Evolutionary conservation across 2,888 invertebrate species (phyloP).

Genomic region (Altica lythri): DNA sequence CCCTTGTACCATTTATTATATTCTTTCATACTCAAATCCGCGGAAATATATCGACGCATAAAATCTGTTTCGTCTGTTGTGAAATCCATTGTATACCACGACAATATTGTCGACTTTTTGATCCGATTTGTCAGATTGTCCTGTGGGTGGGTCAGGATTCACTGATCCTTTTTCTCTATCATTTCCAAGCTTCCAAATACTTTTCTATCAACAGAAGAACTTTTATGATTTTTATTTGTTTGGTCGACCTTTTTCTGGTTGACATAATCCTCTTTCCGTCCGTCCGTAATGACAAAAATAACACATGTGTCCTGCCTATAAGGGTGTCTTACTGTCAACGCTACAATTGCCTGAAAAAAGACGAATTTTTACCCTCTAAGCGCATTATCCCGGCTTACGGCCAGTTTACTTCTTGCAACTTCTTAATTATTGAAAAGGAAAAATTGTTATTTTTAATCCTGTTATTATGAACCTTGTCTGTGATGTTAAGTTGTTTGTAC

Average conservation of each 20-base stretch:
- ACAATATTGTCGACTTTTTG: conserved; percentile 61
- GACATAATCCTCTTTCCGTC: conserved; percentile 57
- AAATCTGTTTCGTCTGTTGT: conserved; percentile 24
- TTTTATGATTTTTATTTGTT: conserved; percentile 22
- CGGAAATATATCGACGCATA: background rate
- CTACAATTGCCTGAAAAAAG: conserved; percentile 53
- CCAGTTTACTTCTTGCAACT: conserved; percentile 41
- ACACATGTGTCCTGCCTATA: conserved; percentile 58
- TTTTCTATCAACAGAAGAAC: background rate
- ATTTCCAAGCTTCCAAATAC: conserved; percentile 46
- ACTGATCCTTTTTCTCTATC: conserved; percentile 58
- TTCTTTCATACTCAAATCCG: no score
- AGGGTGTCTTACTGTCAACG: conserved; percentile 58
- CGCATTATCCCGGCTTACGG: conserved; percentile 50
- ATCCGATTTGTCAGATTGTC: conserved; percentile 60
- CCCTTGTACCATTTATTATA: no score
- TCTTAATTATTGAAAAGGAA: conserved; percentile 41
- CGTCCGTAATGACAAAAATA: conserved; percentile 58
- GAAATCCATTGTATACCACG: conserved; percentile 54
- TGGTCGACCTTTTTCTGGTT: conserved; percentile 44
- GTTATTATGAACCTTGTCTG: no score
- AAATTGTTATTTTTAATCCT: conserved; percentile 9
- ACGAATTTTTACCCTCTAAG: conserved; percentile 51
- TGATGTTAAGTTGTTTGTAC: no score
- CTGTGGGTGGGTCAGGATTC: conserved; percentile 57